Evolutionary conservation across 2,888 invertebrate species (phyloP).

Genomic region (Drosophila formosana): DNA sequence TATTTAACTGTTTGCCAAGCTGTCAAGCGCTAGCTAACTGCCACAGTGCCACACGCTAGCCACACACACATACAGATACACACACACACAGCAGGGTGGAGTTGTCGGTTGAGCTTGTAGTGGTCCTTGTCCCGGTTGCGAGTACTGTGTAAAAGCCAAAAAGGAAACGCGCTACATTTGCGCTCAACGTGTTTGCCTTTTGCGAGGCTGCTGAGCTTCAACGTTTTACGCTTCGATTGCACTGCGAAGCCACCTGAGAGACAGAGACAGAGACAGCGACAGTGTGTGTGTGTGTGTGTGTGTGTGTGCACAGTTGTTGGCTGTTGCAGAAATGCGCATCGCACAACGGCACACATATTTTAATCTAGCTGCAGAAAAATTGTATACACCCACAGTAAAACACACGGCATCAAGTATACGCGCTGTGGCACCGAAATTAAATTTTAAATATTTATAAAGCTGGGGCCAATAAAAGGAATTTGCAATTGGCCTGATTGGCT

Average conservation of each 20-base stretch:
- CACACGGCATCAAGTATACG: conserved; percentile 52
- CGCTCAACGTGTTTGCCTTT: conserved; percentile 74
- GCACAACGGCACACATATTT: conserved; percentile 36
- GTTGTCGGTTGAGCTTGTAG: conserved; percentile 14
- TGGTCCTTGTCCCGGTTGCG: conserved; percentile 36
- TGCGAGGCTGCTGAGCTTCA: conserved; percentile 62
- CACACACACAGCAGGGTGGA: conserved; percentile 5
- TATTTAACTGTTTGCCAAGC: conserved; percentile 80
- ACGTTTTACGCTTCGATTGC: conserved; percentile 78
- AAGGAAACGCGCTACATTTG: conserved; percentile 79
- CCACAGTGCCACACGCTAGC: conserved; percentile 26
- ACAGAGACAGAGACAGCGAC: conserved; percentile 1
- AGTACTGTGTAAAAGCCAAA: conserved; percentile 65
- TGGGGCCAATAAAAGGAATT: conserved; percentile 77
- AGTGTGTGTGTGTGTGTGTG: background rate
- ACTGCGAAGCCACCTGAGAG: conserved; percentile 40
- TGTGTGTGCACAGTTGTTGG: background rate
- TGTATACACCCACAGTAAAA: conserved; percentile 34
- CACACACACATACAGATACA: background rate
- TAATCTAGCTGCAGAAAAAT: conserved; percentile 63
- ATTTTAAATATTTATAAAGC: conserved; percentile 80
- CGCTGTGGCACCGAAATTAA: conserved; percentile 72
- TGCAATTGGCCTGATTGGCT: conserved; percentile 78
- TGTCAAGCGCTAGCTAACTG: conserved; percentile 77
- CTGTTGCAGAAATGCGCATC: conserved; percentile 32